Conservation (phyloP, 2,888 invertebrate genomes). For the Coelopa pilipes region DNA sequence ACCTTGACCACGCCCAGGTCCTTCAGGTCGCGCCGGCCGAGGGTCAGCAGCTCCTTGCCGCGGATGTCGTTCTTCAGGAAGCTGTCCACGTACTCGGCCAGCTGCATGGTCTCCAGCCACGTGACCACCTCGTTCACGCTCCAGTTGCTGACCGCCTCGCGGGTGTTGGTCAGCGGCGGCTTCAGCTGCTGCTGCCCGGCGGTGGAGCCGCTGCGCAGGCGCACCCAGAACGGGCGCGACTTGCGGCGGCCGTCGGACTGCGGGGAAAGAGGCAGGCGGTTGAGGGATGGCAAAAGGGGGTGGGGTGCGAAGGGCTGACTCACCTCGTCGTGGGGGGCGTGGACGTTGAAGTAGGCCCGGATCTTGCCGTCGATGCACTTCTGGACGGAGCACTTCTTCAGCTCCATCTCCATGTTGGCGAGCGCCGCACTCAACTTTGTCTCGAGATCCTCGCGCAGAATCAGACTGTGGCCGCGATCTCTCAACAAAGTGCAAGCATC, state of each 20-base stretch:
- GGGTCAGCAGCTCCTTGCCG: conserved; percentile 85
- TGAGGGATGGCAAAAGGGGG: no score
- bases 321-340: conserved; percentile 66
- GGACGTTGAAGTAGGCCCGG: conserved; percentile 64
- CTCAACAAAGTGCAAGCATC: conserved; percentile 78
- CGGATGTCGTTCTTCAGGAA: conserved; percentile 92
- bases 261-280: conserved; percentile 4
- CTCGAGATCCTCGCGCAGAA: conserved; percentile 75
- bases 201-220: conserved; percentile 70
- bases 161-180: conserved; percentile 60
- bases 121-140: conserved; percentile 87
- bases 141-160: conserved; percentile 76
- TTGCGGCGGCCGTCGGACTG: conserved; percentile 71
- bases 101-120: conserved; percentile 90
- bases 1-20: conserved; percentile 95
- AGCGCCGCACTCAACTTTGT: conserved; percentile 75
- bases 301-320: conserved; percentile 37
- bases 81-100: conserved; percentile 90
- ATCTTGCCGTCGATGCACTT: conserved; percentile 64
- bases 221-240: conserved; percentile 76
- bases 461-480: conserved; percentile 75
- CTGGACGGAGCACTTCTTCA: conserved; percentile 74
- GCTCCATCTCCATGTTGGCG: conserved; percentile 77
- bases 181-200: conserved; percentile 57
- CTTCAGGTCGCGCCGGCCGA: conserved; percentile 87